Evolutionary conservation across 2,113 vertebrate genomes (phyloP), one percentile per base, ranked within the genome.

Genomic region (Dipodomys stephensi): DNA sequence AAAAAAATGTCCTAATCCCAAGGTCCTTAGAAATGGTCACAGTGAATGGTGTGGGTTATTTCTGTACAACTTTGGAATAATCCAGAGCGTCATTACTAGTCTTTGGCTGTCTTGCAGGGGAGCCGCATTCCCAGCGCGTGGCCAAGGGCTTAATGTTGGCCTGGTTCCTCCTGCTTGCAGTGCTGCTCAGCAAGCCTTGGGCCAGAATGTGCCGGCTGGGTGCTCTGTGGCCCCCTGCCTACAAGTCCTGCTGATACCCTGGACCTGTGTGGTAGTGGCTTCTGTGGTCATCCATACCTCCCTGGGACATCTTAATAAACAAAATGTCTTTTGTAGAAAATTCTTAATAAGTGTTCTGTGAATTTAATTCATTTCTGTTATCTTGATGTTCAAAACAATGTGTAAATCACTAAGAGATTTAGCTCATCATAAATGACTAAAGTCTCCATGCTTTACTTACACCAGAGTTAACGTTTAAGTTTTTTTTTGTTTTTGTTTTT

Each of bases 141-240:
- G 99, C 99, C 57, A 99, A 99, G 95, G 98, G 98, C 87, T 96
- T 99, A 30, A 93, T 98, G 23, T 60, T 99, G 96, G 97, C 97
- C 12, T 98, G 98, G 81, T 97, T 99, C 93, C 92, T 99, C 65
- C 83, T 98, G 0, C 12, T 97, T 8, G 98, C 98, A 0, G 96
- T 97, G 4, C 67, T 99, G 73, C 96, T 98, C 65, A 98, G 98
- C 60, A 97, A 87, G 46, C 99, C 99, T 7, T 99, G 99, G 98
- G 97, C 92, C 77, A 97, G 98, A 93, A 97, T 98, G 46, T 93
- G 98, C 93, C 97, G 96, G 97, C 95, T 0, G 98, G 98, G 98
- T 96, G 13, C 77, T 53, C 8, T 10, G 13, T 22, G 18, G 7
- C 77, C 53, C 72, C 2, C 2, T 0, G 7, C 53, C 53, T 57